Evolutionary conservation across 2,888 invertebrate species (phyloP).

Genomic region (Amphipyra tragopoginis): DNA sequence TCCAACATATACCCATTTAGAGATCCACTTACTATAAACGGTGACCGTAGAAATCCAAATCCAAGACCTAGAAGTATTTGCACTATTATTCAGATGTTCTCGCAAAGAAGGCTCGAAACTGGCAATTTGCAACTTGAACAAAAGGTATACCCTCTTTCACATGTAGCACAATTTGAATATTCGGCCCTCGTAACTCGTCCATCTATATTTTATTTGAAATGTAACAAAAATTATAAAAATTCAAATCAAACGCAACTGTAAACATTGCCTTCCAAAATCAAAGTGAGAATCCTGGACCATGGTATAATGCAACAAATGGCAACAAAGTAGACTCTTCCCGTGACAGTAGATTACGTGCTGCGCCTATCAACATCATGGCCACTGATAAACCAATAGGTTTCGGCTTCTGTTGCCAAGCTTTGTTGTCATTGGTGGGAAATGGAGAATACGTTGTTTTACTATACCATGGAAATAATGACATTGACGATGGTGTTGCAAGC

Average conservation of each 20-base stretch:
- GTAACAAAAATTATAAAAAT: constrained; percentile 64
- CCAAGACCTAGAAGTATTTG: constrained; percentile 84
- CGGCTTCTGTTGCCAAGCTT: no score
- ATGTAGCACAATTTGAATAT: constrained; percentile 91
- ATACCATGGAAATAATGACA: no score
- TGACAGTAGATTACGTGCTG: no score
- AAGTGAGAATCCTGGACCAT: constrained; percentile 36
- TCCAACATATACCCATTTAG: constrained; percentile 92
- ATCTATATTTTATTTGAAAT: constrained; percentile 76
- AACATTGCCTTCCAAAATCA: constrained; percentile 74
- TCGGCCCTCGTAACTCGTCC: constrained; percentile 91
- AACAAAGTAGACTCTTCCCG: no score
- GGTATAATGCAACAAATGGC: no score
- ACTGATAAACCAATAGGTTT: no score
- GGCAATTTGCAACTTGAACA: not conserved
- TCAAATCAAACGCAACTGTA: constrained; percentile 77
- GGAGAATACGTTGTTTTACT: no score
- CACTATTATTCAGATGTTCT: constrained; percentile 12
- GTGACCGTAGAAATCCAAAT: constrained; percentile 88
- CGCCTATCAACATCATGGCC: no score
- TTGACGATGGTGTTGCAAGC: no score
- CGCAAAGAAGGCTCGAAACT: not conserved
- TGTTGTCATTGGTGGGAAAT: no score
- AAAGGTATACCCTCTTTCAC: constrained; percentile 90
- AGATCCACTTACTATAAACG: constrained; percentile 90